Evolutionary conservation across 2,113 vertebrate species (phyloP).

Genomic region (Butorides virescens): DNA sequence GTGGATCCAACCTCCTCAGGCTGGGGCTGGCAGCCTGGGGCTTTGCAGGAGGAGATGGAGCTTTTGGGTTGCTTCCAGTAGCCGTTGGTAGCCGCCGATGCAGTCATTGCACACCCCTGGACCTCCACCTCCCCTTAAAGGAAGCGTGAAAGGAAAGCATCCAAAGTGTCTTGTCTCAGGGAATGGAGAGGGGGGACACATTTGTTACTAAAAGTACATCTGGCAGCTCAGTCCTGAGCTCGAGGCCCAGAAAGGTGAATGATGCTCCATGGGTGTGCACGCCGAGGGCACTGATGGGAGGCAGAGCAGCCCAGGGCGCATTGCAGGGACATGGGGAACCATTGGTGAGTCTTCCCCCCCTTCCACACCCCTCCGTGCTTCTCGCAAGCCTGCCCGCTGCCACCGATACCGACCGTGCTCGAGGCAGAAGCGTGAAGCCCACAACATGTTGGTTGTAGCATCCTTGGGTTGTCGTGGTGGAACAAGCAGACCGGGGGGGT

Average conservation of each 20-base stretch:
- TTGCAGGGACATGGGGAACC: not conserved
- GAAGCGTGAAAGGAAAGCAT: not conserved
- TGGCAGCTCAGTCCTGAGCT: not conserved
- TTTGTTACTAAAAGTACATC: not conserved
- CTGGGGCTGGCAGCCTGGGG: not conserved
- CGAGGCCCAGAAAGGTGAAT: fast-evolving
- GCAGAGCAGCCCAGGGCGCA: not conserved
- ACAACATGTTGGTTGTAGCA: fast-evolving
- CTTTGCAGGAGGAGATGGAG: not conserved
- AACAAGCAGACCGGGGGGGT: not conserved
- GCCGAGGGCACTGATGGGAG: no score
- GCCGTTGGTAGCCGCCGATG: not conserved
- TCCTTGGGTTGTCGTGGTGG: fast-evolving
- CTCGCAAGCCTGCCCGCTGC: not conserved
- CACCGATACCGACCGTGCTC: fast-evolving
- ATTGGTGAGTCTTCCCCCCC: not conserved
- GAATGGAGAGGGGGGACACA: not conserved
- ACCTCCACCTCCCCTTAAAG: not conserved
- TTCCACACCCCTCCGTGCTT: not conserved
- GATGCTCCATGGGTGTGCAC: not conserved
- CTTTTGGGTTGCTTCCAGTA: not conserved
- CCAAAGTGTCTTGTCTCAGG: fast-evolving
- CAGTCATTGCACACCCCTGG: no score
- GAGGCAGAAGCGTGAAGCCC: not conserved
- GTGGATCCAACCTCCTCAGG: not conserved